A percentile compares a stretch with the other conserved stretches of the same genome.
Conservation (phyloP, 2,888 invertebrate genomes). For the Agrypnus murinus region DNA sequence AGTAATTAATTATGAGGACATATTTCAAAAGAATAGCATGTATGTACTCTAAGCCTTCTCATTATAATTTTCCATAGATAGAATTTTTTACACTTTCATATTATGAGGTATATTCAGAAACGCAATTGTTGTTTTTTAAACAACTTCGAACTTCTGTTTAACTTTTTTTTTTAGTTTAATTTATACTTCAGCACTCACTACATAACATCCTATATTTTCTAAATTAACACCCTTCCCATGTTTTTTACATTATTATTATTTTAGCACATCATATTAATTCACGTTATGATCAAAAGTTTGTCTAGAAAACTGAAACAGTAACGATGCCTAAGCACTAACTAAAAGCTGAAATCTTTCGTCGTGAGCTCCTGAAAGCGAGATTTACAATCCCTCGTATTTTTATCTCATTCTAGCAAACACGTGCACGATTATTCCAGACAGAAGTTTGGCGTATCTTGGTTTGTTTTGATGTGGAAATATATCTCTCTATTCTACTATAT, state of each 20-base stretch:
- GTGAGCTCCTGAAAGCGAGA: conserved; percentile 26
- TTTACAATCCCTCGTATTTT: conserved; percentile 34
- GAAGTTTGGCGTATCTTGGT: background rate
- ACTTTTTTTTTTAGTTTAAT: too few species aligned
- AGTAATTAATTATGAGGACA: too few species aligned
- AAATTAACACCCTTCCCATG: too few species aligned
- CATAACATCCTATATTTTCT: too few species aligned
- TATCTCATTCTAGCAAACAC: conserved; percentile 46
- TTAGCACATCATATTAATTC: background rate
- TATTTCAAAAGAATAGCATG: too few species aligned
- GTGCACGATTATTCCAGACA: conserved; percentile 36
- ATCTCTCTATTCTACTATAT: conserved; percentile 12
- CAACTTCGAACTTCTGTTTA: too few species aligned
- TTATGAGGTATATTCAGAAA: too few species aligned
- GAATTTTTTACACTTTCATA: too few species aligned
- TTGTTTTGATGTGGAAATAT: conserved; percentile 18
- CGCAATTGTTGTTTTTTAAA: too few species aligned
- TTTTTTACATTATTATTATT: background rate
- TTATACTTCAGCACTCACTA: too few species aligned
- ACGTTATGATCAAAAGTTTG: background rate
- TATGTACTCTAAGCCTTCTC: too few species aligned
- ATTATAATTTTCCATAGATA: too few species aligned
- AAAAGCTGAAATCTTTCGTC: conserved; percentile 45
- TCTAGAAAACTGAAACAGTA: conserved; percentile 36
- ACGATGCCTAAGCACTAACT: conserved; percentile 31